Evolutionary conservation across 2,888 invertebrate genomes (phyloP), one percentile per base, ranked within the genome.

Genomic region (Hirtodrosophila duncani): DNA sequence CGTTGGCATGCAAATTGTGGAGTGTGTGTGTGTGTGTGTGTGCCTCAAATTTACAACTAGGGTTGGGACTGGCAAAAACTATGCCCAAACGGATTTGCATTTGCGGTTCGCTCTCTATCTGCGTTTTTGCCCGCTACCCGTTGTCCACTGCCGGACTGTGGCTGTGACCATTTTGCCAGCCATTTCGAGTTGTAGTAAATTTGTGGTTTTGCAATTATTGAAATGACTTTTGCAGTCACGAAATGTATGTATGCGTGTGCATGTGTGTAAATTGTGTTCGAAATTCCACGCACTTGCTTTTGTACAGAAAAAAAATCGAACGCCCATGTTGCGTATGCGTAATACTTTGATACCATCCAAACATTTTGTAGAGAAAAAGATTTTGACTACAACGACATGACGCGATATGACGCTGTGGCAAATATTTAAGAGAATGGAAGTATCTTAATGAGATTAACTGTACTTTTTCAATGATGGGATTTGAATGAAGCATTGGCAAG

Each of bases 191-290:
- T 72, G 79, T 72, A 84, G 84, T 84, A 80, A 83, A 84, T 84
- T 84, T 84, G 83, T 82, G 83, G 83, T 82, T 84, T 84, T 78
- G 83, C 70, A 84, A 84, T 84, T 84, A 84, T 84, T 83, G 84
- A 84, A 84, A 84, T 84, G 83, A 83, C 83, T 83, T 68, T 74
- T 67, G 51, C 74, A 34, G 44, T 63, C 30, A 63, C 57, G 36
- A 57, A 60, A 53, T 63, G 53, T 67, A 62, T 64, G 55, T 37
- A 66, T 59, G 67, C 29, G 23, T 24, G 36, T 20, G 23, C 31
- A 3, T 36, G 37, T 26, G 24, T 38, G 16, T 21, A 42, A 37
- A 37, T 36, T 51, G 62, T 44, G 63, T 63, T 66, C 59, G 66
- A 81, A 71, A 75, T 75, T 63, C 72, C 74, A 61, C 67, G 61